Evolutionary conservation across 2,888 invertebrate species (phyloP).

Genomic region (Dicyrtoma fusca): DNA sequence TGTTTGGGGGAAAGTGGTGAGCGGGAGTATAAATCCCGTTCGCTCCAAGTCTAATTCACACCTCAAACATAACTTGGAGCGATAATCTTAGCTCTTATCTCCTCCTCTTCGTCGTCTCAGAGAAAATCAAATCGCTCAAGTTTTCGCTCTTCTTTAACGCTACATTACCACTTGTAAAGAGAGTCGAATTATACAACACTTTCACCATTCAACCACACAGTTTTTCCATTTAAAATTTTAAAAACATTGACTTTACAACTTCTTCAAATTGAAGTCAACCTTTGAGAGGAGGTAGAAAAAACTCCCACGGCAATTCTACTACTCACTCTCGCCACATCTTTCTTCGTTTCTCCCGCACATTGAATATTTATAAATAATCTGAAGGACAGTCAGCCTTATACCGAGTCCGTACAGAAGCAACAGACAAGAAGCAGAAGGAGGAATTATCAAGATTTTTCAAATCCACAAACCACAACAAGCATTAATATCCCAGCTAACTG

Average conservation of each 20-base stretch:
- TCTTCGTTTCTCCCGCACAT: neutral
- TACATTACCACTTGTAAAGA: conserved; percentile 25
- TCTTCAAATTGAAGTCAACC: neutral
- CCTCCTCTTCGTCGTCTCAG: neutral
- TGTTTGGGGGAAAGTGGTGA: too few species aligned
- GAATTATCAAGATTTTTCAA: too few species aligned
- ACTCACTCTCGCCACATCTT: conserved; percentile 17
- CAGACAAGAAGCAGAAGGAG: too few species aligned
- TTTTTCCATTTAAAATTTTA: conserved; percentile 9
- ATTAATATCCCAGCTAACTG: too few species aligned
- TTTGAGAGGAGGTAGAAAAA: neutral
- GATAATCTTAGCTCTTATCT: neutral
- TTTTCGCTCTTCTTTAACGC: neutral
- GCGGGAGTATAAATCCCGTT: neutral
- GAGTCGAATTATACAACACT: conserved; percentile 14
- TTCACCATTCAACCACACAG: conserved; percentile 14
- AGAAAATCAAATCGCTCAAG: conserved; percentile 7
- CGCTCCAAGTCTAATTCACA: conserved; percentile 21
- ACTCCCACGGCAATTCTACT: conserved; percentile 24
- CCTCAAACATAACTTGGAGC: conserved; percentile 9
- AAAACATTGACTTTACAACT: conserved; percentile 19
- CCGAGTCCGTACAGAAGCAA: too few species aligned
- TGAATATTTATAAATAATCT: too few species aligned
- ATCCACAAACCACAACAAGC: too few species aligned
- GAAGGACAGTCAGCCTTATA: too few species aligned